phyloP scores from a whole-genome alignment of 2,797 vertebrate species.

The Sciurus carolinensis region DNA sequence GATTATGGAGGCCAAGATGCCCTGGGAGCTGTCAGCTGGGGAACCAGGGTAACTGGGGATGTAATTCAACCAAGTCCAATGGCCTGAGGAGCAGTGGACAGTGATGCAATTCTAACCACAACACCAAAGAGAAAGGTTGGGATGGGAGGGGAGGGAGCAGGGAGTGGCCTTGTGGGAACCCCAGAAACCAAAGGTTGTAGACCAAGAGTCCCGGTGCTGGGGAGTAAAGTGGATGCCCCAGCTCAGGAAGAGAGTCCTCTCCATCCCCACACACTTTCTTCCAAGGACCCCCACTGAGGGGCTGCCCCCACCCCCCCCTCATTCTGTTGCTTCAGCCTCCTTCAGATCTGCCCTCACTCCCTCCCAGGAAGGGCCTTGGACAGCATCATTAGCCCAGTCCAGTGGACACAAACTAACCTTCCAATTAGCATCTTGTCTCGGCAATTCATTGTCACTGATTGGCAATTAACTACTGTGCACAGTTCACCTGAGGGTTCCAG shows the following conservation, averaged over 20 bases:
- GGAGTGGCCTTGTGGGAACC: not conserved
- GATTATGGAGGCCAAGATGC: too few relatives aligned
- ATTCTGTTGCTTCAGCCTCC: not conserved
- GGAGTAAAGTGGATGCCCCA: accelerated
- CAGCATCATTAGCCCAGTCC: not conserved
- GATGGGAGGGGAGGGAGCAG: not conserved
- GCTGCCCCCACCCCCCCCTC: accelerated
- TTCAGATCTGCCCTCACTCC: not conserved
- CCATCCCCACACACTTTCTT: too few relatives aligned
- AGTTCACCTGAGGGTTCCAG: not conserved
- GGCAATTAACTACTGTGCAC: not conserved
- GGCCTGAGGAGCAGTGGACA: too few relatives aligned
- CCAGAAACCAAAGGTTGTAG: not conserved
- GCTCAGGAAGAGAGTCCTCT: not conserved
- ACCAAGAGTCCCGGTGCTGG: too few relatives aligned
- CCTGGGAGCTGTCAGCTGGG: not conserved
- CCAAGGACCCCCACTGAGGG: accelerated
- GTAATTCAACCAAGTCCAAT: too few relatives aligned
- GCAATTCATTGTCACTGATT: too few relatives aligned
- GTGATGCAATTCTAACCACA: too few relatives aligned
- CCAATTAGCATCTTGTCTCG: not conserved
- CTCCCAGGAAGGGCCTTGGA: too few relatives aligned
- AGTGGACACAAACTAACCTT: too few relatives aligned
- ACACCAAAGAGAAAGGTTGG: too few relatives aligned
- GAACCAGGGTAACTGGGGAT: not conserved